Percentiles rank a stretch among this genome's conserved stretches.
Conservation (phyloP, 2,797 vertebrate genomes). For the Urosaurus nigricauda region DNA sequence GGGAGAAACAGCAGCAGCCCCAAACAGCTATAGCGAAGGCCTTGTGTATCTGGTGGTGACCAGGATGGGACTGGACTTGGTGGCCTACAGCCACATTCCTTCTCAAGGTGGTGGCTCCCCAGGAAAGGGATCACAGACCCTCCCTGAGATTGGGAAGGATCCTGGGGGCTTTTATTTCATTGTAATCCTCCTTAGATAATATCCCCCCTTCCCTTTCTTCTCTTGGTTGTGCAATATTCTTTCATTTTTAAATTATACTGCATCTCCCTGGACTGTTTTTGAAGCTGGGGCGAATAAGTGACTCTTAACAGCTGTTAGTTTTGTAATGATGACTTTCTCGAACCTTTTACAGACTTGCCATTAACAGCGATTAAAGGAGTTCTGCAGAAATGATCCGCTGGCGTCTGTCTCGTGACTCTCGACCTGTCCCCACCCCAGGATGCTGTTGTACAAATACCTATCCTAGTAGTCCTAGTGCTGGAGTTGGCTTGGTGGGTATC, state of each 20-base stretch:
- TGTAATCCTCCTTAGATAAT: constrained; percentile 66
- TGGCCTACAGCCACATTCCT: background rate
- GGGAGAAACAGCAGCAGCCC: background rate
- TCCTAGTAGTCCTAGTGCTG: too few species aligned
- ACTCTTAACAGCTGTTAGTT: constrained; percentile 83
- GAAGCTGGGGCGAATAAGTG: constrained; percentile 70
- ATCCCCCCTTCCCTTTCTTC: constrained; percentile 63
- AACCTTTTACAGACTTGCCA: constrained; percentile 83
- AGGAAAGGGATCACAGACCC: constrained; percentile 23
- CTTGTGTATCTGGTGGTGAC: background rate
- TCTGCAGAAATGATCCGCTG: constrained; percentile 66
- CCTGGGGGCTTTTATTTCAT: constrained; percentile 49
- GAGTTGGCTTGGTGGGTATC: background rate
- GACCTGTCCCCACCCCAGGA: background rate
- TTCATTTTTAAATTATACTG: constrained; percentile 80
- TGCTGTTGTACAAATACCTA: background rate
- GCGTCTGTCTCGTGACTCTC: constrained; percentile 32
- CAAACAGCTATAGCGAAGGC: background rate
- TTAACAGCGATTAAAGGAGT: constrained; percentile 83
- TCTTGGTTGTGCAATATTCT: constrained; percentile 87
- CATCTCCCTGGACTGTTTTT: constrained; percentile 80
- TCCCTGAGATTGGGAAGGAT: constrained; percentile 43
- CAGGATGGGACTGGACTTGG: too few species aligned
- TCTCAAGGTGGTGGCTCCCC: accelerated
- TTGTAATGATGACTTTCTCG: constrained; percentile 84